Conservation (phyloP, 2,888 invertebrate species). For the Ctenicera cuprea region DNA sequence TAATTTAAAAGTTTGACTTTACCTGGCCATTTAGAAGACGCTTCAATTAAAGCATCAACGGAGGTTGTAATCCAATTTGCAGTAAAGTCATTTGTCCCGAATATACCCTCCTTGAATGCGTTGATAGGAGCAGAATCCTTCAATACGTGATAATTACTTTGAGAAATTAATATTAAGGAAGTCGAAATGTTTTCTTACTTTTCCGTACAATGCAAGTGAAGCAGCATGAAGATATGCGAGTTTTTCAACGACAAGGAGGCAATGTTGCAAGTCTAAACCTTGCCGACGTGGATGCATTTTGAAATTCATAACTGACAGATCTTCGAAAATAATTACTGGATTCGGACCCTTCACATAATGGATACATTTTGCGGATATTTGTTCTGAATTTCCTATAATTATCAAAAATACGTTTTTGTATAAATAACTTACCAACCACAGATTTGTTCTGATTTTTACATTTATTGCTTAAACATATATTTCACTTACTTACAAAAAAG, state of each 20-base stretch:
- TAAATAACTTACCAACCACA: too few species aligned
- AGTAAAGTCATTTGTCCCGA: conserved; percentile 59
- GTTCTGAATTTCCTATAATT: conserved; percentile 11
- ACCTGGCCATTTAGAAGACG: conserved; percentile 71
- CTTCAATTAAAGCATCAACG: conserved; percentile 65
- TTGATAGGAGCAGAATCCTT: conserved; percentile 63
- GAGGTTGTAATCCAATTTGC: conserved; percentile 60
- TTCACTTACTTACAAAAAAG: too few species aligned
- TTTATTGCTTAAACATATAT: too few species aligned
- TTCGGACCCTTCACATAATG: conserved; percentile 61
- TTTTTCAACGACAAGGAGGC: conserved; percentile 72
- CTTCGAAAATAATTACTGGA: conserved; percentile 74
- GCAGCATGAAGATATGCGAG: conserved; percentile 76
- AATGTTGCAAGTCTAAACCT: conserved; percentile 76
- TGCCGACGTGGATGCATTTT: conserved; percentile 74
- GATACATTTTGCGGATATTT: conserved; percentile 29
- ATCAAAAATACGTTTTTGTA: too few species aligned
- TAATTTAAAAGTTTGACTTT: not conserved
- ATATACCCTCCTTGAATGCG: conserved; percentile 61
- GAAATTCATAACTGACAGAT: conserved; percentile 75
- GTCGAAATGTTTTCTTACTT: conserved; percentile 66
- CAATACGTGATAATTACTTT: conserved; percentile 38
- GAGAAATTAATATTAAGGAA: too few species aligned
- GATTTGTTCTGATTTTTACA: too few species aligned
- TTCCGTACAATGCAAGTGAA: conserved; percentile 74